Evolutionary conservation across 2,113 vertebrate genomes (phyloP).

Genomic region (Syngnathus scovelli): DNA sequence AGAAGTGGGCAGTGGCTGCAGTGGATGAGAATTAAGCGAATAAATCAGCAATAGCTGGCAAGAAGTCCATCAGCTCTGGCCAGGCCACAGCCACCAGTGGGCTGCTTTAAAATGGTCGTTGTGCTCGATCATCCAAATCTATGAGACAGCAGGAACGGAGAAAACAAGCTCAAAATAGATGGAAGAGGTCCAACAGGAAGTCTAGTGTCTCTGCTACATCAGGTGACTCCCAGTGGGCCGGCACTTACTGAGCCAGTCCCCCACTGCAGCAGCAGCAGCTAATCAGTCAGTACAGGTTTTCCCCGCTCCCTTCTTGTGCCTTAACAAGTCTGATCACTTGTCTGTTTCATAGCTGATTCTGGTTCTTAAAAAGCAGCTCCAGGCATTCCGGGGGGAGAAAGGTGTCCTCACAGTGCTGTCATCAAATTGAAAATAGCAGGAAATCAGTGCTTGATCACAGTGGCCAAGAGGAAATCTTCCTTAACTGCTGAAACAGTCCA

Average conservation of each 20-base stretch:
- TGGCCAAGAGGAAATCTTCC: slow-evolving; percentile 36
- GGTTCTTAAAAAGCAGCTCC: slow-evolving; percentile 29
- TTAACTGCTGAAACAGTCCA: slow-evolving; percentile 32
- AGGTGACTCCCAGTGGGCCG: slow-evolving; percentile 36
- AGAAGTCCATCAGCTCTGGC: slow-evolving; percentile 53
- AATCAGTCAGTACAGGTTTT: slow-evolving; percentile 47
- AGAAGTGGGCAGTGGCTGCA: slow-evolving; percentile 15
- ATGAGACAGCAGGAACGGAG: slow-evolving; percentile 45
- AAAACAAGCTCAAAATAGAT: slow-evolving; percentile 42
- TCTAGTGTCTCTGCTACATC: slow-evolving; percentile 62
- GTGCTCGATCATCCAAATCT: slow-evolving; percentile 63
- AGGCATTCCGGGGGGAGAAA: slow-evolving; percentile 51
- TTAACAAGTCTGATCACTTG: slow-evolving; percentile 27
- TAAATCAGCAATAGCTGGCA: slow-evolving; percentile 58
- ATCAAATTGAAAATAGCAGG: slow-evolving; percentile 25
- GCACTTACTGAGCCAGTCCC: slow-evolving; percentile 36
- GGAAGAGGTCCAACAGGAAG: slow-evolving; percentile 54
- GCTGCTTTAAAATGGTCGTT: slow-evolving; percentile 66
- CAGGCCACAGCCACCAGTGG: slow-evolving; percentile 56
- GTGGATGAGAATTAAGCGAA: slow-evolving; percentile 22
- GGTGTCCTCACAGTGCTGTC: slow-evolving; percentile 41
- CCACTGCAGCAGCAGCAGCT: slow-evolving; percentile 34
- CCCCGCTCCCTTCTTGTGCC: slow-evolving; percentile 33
- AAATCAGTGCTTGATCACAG: slow-evolving; percentile 33
- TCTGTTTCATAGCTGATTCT: slow-evolving; percentile 8